These are phyloP conservation scores for Hiodon alosoides DNA, from an alignment of 2,113 vertebrate genomes.

Conservation along the genomic window DNA sequence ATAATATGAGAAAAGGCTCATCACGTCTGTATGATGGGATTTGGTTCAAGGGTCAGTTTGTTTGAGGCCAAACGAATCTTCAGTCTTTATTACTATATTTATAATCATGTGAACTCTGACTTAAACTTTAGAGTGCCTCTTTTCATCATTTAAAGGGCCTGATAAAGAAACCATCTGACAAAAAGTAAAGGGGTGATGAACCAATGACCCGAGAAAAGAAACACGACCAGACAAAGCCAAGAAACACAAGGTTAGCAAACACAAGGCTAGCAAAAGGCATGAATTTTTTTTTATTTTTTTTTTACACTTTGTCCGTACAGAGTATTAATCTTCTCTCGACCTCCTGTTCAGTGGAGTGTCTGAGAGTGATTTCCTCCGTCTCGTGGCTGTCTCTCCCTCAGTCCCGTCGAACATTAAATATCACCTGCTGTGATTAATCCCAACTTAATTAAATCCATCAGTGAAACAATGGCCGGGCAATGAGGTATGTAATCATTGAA, in stretches of 20 bases:
- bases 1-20: no score
- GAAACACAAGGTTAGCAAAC: conserved; percentile 50
- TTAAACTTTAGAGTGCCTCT: conserved; percentile 31
- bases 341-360: conserved; percentile 74
- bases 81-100: background rate
- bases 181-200: conserved; percentile 34
- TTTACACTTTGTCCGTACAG: conserved; percentile 63
- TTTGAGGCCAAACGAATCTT: no score
- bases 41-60: no score
- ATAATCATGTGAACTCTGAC: background rate
- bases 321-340: conserved; percentile 86
- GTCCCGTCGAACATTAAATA: conserved; percentile 87
- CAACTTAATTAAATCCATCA: conserved; percentile 99
- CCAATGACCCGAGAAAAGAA: conserved; percentile 40
- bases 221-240: conserved; percentile 53
- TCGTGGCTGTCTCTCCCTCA: conserved; percentile 32
- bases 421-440: conserved; percentile 97
- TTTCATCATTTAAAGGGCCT: conserved; percentile 35
- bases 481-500: conserved; percentile 98
- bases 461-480: conserved; percentile 96
- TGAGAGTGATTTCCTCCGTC: conserved; percentile 69
- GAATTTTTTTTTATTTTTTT: conserved; percentile 43
- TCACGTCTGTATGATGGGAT: no score
- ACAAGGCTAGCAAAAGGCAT: no score
- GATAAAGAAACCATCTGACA: conserved; percentile 40